Percentiles rank a stretch among this genome's conserved stretches.
These are phyloP conservation scores for Dicrostonyx torquatus DNA, from an alignment of 2,797 vertebrate species.

Conservation along the genomic window DNA sequence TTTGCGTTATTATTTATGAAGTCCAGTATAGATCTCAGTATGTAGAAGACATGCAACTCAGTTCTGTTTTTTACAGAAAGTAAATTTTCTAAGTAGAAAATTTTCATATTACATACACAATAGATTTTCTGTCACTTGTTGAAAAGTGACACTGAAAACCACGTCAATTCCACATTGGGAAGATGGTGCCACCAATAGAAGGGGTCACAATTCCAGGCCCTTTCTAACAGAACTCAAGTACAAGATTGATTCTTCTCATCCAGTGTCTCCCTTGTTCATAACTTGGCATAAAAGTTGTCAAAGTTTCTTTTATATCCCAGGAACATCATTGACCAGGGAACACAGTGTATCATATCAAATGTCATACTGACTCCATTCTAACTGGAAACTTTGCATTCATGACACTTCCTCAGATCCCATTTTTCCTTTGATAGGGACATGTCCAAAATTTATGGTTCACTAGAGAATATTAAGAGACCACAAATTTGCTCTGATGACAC, in stretches of 20 bases:
- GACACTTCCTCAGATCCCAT: background rate
- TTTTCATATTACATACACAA: background rate
- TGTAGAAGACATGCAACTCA: background rate
- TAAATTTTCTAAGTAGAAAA: background rate
- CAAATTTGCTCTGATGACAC: constrained; percentile 38
- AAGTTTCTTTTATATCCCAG: constrained; percentile 11
- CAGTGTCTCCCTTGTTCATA: background rate
- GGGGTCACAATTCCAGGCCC: background rate
- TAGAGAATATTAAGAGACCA: background rate
- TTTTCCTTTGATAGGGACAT: constrained; percentile 3
- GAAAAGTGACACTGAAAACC: constrained; percentile 35
- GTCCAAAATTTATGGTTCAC: constrained; percentile 49
- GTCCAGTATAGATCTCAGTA: too few relatives aligned
- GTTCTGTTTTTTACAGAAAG: background rate
- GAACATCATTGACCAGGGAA: constrained; percentile 56
- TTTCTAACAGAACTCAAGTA: constrained; percentile 7
- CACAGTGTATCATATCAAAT: constrained; percentile 48
- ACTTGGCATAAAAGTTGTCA: constrained; percentile 32
- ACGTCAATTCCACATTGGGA: background rate
- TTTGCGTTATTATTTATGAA: background rate
- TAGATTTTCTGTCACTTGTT: background rate
- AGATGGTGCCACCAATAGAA: background rate
- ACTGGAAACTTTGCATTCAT: constrained; percentile 46
- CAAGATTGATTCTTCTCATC: background rate
- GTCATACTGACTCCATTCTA: constrained; percentile 19